These are phyloP conservation scores for Bombus soroeensis DNA, from an alignment of 1,140 invertebrate species.

Conservation along the genomic window DNA sequence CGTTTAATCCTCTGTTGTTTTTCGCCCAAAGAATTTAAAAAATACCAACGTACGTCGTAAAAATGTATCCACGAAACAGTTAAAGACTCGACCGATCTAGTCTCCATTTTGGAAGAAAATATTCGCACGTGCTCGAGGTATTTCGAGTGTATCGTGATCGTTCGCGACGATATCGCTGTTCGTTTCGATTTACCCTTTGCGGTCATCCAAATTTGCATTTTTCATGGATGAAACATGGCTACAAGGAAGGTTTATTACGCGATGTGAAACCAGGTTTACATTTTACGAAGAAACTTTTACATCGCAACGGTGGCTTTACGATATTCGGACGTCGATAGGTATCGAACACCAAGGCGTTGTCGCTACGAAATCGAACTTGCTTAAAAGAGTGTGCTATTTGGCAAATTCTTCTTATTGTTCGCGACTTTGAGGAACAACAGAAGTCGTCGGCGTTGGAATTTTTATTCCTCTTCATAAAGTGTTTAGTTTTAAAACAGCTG, in stretches of 20 bases:
- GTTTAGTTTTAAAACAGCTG: too few relatives aligned
- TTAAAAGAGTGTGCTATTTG: not conserved
- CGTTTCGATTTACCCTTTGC: not conserved
- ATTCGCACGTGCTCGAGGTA: not conserved
- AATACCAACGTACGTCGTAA: too few relatives aligned
- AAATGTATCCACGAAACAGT: too few relatives aligned
- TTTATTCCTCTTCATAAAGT: too few relatives aligned
- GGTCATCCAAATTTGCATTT: constrained; percentile 33
- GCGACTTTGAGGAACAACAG: not conserved
- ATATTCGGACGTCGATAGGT: not conserved
- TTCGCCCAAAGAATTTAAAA: too few relatives aligned
- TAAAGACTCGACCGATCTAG: too few relatives aligned
- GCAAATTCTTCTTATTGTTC: not conserved
- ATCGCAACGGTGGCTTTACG: constrained; percentile 34
- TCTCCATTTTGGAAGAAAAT: not conserved
- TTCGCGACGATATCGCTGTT: not conserved
- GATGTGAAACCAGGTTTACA: constrained; percentile 59
- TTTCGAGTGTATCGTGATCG: not conserved
- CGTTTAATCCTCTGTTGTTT: too few relatives aligned
- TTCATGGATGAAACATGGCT: constrained; percentile 6
- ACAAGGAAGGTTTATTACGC: constrained; percentile 62
- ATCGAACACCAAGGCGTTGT: constrained; percentile 1
- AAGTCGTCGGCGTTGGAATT: not conserved
- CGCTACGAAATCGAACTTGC: not conserved
- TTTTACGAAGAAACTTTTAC: constrained; percentile 64